Evolutionary conservation across 23 tunicate species (phyloP).

Genomic region (Botrylloides violaceus): DNA sequence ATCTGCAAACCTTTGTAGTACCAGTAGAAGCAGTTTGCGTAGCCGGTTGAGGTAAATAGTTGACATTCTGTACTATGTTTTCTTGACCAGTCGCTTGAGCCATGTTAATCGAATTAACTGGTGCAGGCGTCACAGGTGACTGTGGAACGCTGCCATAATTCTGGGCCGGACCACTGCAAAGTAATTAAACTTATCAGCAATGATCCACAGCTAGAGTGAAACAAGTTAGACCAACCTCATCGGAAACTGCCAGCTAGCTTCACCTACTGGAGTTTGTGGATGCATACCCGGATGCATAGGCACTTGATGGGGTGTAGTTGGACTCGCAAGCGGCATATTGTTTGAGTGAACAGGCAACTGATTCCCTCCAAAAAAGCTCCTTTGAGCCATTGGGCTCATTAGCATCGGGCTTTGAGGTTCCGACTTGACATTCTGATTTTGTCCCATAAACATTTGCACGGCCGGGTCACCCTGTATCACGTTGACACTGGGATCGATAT

Average conservation of each 20-base stretch:
- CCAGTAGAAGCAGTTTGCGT: background rate
- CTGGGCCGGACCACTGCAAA: conserved; percentile 12
- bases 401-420: conserved; percentile 26
- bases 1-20: background rate
- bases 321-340: conserved; percentile 8
- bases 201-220: no score
- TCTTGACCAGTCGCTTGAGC: background rate
- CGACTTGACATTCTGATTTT: background rate
- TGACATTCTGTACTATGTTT: conserved; percentile 13
- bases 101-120: background rate
- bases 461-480: background rate
- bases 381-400: conserved; percentile 20
- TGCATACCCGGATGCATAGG: conserved; percentile 25
- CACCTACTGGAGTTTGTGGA: conserved; percentile 14
- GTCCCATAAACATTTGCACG: conserved; percentile 1
- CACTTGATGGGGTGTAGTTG: conserved; percentile 13
- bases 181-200: background rate
- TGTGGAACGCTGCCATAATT: conserved; percentile 14
- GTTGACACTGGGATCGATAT: conserved; percentile 13
- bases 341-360: conserved; percentile 1
- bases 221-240: no score
- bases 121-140: conserved; percentile 2
- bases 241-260: conserved; percentile 21
- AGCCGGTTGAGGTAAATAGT: conserved; percentile 17
- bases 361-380: conserved; percentile 16